Percentiles rank a stretch among this genome's conserved stretches.
These are phyloP conservation scores for Pheosia tremula DNA, from an alignment of 2,888 invertebrate species.

Conservation along the genomic window DNA sequence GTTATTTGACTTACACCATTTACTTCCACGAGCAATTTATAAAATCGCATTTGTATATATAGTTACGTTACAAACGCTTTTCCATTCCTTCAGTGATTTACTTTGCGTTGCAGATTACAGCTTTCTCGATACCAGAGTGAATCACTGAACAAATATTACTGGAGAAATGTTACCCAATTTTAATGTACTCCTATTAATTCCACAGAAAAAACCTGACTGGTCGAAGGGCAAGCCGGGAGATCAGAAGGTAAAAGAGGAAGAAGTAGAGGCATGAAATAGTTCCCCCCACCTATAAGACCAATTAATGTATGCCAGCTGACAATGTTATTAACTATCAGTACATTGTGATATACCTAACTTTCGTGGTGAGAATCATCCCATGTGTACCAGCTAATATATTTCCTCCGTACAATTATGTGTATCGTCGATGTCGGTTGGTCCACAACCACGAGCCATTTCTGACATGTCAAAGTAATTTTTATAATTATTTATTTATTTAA, in stretches of 20 bases:
- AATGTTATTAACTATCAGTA: slow-evolving; percentile 60
- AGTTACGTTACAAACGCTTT: slow-evolving; percentile 33
- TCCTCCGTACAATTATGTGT: slow-evolving; percentile 48
- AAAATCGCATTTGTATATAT: slow-evolving; percentile 36
- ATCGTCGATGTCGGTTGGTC: slow-evolving; percentile 52
- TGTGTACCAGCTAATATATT: slow-evolving; percentile 42
- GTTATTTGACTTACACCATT: background rate
- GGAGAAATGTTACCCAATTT: background rate
- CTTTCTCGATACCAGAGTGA: background rate
- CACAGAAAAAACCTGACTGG: slow-evolving; percentile 97
- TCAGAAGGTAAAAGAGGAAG: slow-evolving; percentile 94
- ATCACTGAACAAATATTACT: background rate
- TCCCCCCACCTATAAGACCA: slow-evolving; percentile 70
- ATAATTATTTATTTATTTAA: slow-evolving; percentile 75
- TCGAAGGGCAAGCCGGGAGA: slow-evolving; percentile 95
- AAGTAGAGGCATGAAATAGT: slow-evolving; percentile 91
- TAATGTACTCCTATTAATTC: slow-evolving; percentile 52
- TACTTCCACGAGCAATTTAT: slow-evolving; percentile 3
- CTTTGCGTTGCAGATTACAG: background rate
- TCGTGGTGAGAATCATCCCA: slow-evolving; percentile 25
- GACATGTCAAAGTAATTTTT: slow-evolving; percentile 67
- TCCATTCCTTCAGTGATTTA: slow-evolving; percentile 22
- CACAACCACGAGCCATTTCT: slow-evolving; percentile 59
- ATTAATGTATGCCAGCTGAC: slow-evolving; percentile 60
- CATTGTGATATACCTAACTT: slow-evolving; percentile 62